These are phyloP conservation scores for Lochmaea crataegi DNA, from an alignment of 2,888 invertebrate species.

Conservation along the genomic window DNA sequence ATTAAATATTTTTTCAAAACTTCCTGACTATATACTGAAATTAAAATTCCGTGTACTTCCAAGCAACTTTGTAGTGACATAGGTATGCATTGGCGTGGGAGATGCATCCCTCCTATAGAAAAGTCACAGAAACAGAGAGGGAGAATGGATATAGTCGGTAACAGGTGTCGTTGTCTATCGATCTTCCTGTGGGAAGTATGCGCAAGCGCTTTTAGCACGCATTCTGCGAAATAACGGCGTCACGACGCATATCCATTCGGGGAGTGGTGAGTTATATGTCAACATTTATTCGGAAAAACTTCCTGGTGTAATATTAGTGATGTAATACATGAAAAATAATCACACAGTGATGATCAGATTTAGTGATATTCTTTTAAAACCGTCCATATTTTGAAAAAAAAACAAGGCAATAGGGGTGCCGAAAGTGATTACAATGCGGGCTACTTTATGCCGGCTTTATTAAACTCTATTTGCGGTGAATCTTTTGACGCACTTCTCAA, in stretches of 20 bases:
- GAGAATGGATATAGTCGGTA: constrained; percentile 55
- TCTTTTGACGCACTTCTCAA: constrained; percentile 33
- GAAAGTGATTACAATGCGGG: constrained; percentile 38
- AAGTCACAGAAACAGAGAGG: constrained; percentile 35
- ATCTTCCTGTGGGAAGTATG: constrained; percentile 56
- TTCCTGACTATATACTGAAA: neutral
- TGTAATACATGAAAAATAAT: constrained; percentile 11
- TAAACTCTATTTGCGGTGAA: constrained; percentile 29
- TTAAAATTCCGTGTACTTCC: constrained; percentile 7
- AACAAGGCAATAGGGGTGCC: constrained; percentile 20
- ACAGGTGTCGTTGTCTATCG: constrained; percentile 65
- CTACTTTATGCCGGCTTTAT: constrained; percentile 31
- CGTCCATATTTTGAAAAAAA: constrained; percentile 40
- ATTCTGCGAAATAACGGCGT: constrained; percentile 52
- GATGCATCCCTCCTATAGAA: constrained; percentile 38
- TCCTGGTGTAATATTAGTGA: constrained; percentile 27
- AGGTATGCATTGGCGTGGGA: constrained; percentile 26
- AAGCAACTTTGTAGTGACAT: constrained; percentile 9
- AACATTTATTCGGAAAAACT: constrained; percentile 22
- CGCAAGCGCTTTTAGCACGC: constrained; percentile 58
- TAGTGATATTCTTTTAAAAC: constrained; percentile 39
- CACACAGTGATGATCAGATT: constrained; percentile 10
- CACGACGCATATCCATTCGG: constrained; percentile 62
- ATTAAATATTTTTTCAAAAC: no score
- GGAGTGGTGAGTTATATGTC: constrained; percentile 59